Evolutionary conservation across 2,888 invertebrate species (phyloP), one percentile per base, ranked within the genome.

Genomic region (Tortrix viridana): DNA sequence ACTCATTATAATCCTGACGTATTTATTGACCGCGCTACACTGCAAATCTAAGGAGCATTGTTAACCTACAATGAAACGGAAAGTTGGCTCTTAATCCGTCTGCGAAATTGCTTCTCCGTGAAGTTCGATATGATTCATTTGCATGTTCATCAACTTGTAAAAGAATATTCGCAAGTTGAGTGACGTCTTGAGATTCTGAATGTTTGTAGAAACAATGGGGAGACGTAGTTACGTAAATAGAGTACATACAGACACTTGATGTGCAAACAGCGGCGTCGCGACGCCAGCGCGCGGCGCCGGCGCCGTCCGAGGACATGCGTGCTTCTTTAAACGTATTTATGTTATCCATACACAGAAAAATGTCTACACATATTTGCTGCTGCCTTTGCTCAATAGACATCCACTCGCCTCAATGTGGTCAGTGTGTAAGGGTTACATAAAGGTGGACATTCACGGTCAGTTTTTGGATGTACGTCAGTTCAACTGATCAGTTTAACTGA

Each of bases 191-290:
- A 65, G 69, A 73, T 77, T 76, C 77, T 74, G 74, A 75, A 79
- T 83, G 80, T 82, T 84, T 84, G 80, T 80, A 78, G 78, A 77
- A 82, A 84, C 83, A 83, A 82, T 81, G 77, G 72, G 80, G 84
- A 84, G 82, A 82, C 75, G 80, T 81, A 80, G 79, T 82, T 84
- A 81, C 82, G 87, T 86, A 89, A 88, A 88, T 86, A 87, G 86
- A 80, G 85, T 53, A 53, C 22, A 37, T 84, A 84, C 81, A 84
- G 82, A 82, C 79, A 83, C 16, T 41, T 79, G 83, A 78, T 78
- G 82, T 79, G 82, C 85, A 86, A 89, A 88, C 86, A 88, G 72
- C 75, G 75, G 73, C 84, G 86, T 79, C 87, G 85, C 84, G 86
- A 74, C 88, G 88, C 68, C 67, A 66, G 58, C 65, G 70, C 71